These are phyloP conservation scores for Neopelma chrysocephalum DNA, from an alignment of 2,797 vertebrate genomes.

Conservation along the genomic window DNA sequence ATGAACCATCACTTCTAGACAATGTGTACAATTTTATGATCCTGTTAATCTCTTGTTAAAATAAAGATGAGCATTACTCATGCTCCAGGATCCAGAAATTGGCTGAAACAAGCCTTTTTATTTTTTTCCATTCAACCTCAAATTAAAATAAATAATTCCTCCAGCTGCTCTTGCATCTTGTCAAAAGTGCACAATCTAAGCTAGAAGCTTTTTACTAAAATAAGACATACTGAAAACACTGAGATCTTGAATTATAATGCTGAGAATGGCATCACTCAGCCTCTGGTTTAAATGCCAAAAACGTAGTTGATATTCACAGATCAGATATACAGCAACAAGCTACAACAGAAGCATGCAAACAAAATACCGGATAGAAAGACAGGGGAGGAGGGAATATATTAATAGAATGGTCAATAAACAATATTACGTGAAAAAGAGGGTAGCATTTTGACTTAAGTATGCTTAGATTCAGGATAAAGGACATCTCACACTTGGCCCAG, in stretches of 20 bases:
- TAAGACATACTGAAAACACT: not conserved
- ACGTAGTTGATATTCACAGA: not conserved
- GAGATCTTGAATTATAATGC: not conserved
- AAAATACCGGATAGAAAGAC: not conserved
- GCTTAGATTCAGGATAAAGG: not conserved
- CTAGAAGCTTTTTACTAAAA: conserved; percentile 16
- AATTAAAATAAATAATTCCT: not conserved
- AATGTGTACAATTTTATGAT: not conserved
- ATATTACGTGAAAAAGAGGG: not conserved
- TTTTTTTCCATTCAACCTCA: not conserved
- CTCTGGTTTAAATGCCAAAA: not conserved
- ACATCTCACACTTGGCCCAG: not conserved
- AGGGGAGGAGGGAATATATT: not conserved
- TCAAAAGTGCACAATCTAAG: not conserved
- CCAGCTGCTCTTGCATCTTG: not conserved
- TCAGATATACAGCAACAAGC: not conserved
- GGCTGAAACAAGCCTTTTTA: not conserved
- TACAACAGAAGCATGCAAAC: not conserved
- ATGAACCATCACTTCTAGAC: not conserved
- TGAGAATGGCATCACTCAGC: not conserved
- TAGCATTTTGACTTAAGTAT: not conserved
- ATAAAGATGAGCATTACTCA: not conserved
- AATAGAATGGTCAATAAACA: not conserved
- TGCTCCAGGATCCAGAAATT: not conserved
- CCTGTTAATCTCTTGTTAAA: not conserved